A percentile compares a stretch with the other conserved stretches of the same genome.
These are phyloP conservation scores for Harpegnathos saltator DNA, from an alignment of 1,140 invertebrate species.

Conservation along the genomic window DNA sequence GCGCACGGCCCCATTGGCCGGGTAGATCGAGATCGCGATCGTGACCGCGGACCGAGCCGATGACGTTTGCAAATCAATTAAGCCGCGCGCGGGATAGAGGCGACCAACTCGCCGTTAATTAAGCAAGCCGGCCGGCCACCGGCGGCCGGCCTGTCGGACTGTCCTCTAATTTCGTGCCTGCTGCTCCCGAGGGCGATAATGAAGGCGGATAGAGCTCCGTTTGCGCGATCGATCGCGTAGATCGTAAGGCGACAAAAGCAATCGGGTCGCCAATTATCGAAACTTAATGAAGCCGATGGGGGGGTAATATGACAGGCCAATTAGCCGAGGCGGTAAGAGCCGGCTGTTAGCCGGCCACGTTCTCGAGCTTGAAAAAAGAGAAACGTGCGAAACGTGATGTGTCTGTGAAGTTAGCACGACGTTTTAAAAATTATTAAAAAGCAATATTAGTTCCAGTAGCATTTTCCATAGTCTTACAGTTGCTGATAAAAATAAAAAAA, in stretches of 20 bases:
- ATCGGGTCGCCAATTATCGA: conserved; percentile 45
- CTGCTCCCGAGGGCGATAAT: conserved; percentile 68
- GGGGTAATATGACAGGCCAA: conserved; percentile 34
- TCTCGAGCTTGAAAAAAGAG: conserved; percentile 7
- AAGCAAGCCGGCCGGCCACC: conserved; percentile 65
- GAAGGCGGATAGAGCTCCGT: conserved; percentile 58
- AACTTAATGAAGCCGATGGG: conserved; percentile 23
- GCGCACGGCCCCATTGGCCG: conserved; percentile 69
- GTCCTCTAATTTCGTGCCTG: conserved; percentile 74
- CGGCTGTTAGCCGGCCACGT: not conserved
- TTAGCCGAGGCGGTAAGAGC: conserved; percentile 1
- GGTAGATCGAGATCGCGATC: conserved; percentile 75
- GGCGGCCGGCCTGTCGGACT: conserved; percentile 66
- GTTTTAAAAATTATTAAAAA: too few species aligned
- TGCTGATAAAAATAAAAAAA: too few species aligned
- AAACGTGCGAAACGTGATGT: too few species aligned
- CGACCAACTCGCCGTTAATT: conserved; percentile 72
- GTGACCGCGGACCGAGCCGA: conserved; percentile 66
- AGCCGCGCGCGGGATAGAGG: conserved; percentile 56
- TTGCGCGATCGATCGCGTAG: conserved; percentile 35
- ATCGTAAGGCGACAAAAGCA: conserved; percentile 40
- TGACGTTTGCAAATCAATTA: conserved; percentile 82
- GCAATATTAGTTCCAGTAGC: too few species aligned
- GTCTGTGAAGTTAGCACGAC: too few species aligned
- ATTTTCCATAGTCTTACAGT: too few species aligned